Conservation (phyloP, 2,797 vertebrate genomes). For the Microcaecilia unicolor region DNA sequence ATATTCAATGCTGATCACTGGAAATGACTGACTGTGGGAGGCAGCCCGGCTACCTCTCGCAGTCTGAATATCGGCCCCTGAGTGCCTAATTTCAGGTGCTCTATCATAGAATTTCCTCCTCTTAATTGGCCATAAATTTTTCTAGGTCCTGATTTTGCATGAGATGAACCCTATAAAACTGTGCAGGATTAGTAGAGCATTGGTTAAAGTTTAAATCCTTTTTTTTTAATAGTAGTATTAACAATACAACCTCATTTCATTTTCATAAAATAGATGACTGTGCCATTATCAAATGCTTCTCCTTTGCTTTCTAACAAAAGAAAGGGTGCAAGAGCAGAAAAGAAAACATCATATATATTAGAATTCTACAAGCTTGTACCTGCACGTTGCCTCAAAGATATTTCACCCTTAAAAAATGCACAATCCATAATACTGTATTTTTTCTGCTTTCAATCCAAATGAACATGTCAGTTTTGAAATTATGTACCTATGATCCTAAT, state of each 20-base stretch:
- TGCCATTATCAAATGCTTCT: conserved; percentile 52
- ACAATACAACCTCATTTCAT: conserved; percentile 38
- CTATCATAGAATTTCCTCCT: too few species aligned
- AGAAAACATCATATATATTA: conserved; percentile 36
- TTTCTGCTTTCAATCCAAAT: conserved; percentile 38
- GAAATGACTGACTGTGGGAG: too few species aligned
- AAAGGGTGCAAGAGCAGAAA: conserved; percentile 32
- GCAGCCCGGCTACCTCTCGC: too few species aligned
- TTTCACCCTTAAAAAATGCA: conserved; percentile 43
- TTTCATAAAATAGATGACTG: conserved; percentile 48
- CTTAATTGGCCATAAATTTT: too few species aligned
- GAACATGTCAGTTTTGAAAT: conserved; percentile 40
- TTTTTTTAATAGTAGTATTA: conserved; percentile 48
- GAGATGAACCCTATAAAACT: conserved; percentile 42
- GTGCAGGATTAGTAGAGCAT: conserved; percentile 18
- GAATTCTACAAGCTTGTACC: conserved; percentile 31
- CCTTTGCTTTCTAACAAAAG: conserved; percentile 62
- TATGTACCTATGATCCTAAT: conserved; percentile 46
- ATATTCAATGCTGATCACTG: too few species aligned
- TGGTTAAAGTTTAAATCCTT: conserved; percentile 24
- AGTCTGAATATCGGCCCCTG: too few species aligned
- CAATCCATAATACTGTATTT: conserved; percentile 47
- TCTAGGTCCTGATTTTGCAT: too few species aligned
- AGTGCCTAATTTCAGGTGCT: too few species aligned
- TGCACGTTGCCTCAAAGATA: conserved; percentile 30